These are phyloP conservation scores for Mionectes olivaceus DNA, from an alignment of 2,797 vertebrate species.

Conservation along the genomic window DNA sequence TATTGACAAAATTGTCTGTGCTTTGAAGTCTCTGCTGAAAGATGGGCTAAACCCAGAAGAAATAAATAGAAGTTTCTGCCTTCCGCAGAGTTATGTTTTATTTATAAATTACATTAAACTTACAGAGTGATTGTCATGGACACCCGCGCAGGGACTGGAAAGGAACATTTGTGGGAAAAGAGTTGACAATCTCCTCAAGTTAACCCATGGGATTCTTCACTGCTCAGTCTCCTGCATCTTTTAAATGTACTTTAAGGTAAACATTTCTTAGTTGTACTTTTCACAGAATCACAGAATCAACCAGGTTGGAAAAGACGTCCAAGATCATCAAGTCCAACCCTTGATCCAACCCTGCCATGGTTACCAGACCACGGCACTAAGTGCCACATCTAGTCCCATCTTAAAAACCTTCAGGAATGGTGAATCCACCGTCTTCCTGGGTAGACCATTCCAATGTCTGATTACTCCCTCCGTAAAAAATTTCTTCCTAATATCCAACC, in stretches of 20 bases:
- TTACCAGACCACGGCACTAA: too few relatives aligned
- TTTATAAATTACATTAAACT: constrained; percentile 69
- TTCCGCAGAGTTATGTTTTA: constrained; percentile 64
- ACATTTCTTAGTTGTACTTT: background rate
- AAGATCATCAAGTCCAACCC: too few relatives aligned
- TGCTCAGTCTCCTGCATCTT: background rate
- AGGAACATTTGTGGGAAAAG: constrained; percentile 53
- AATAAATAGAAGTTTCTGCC: constrained; percentile 63
- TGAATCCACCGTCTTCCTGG: too few relatives aligned
- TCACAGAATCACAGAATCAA: too few relatives aligned
- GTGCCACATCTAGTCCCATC: too few relatives aligned
- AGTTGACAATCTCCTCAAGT: constrained; percentile 57
- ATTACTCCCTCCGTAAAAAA: too few relatives aligned
- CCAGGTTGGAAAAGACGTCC: too few relatives aligned
- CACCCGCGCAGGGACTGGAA: constrained; percentile 46
- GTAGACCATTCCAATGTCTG: too few relatives aligned
- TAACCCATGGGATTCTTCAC: constrained; percentile 42
- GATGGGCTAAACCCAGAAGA: constrained; percentile 56
- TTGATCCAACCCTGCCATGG: too few relatives aligned
- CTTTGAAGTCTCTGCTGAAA: constrained; percentile 55
- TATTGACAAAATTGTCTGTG: constrained; percentile 32
- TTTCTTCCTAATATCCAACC: too few relatives aligned
- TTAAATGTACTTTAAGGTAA: constrained; percentile 14
- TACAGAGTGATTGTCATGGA: constrained; percentile 67
- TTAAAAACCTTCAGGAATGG: too few relatives aligned